Conservation (phyloP, 2,888 invertebrate genomes). For the Himalopsyche kuldschensis region DNA sequence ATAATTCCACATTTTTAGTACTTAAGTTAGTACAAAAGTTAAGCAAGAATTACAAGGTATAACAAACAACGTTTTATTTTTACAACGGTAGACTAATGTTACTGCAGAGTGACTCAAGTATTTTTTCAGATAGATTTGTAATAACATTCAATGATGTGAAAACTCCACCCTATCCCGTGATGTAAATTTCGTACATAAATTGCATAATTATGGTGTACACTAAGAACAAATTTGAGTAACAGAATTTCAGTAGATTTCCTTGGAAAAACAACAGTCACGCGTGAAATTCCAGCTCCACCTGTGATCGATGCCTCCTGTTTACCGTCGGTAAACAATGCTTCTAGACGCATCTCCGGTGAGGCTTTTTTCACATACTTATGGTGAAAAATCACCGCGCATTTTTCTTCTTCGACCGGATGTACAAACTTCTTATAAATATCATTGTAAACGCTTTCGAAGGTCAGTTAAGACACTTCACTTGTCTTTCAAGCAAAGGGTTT, state of each 20-base stretch:
- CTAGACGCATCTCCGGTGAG: background rate
- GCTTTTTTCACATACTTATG: background rate
- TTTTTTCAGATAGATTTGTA: too few relatives aligned
- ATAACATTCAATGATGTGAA: too few relatives aligned
- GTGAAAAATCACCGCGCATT: background rate
- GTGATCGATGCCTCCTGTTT: background rate
- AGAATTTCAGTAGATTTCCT: background rate
- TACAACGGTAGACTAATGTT: too few relatives aligned
- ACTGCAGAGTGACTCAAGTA: too few relatives aligned
- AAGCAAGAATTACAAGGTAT: too few relatives aligned
- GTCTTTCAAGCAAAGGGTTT: background rate
- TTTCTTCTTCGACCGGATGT: background rate
- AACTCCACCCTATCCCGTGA: too few relatives aligned
- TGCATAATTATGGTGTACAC: background rate
- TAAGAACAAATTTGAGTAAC: background rate
- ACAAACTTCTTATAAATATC: background rate
- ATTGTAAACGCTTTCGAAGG: background rate
- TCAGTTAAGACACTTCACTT: background rate
- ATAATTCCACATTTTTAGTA: too few relatives aligned
- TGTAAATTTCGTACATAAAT: too few relatives aligned
- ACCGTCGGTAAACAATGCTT: background rate
- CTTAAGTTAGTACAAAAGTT: too few relatives aligned
- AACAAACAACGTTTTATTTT: too few relatives aligned
- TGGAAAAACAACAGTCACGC: background rate
- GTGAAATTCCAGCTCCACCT: background rate